A percentile compares a stretch with the other conserved stretches of the same genome.
Evolutionary conservation across 2,888 invertebrate genomes (phyloP).

Genomic region (Eilema depressum): DNA sequence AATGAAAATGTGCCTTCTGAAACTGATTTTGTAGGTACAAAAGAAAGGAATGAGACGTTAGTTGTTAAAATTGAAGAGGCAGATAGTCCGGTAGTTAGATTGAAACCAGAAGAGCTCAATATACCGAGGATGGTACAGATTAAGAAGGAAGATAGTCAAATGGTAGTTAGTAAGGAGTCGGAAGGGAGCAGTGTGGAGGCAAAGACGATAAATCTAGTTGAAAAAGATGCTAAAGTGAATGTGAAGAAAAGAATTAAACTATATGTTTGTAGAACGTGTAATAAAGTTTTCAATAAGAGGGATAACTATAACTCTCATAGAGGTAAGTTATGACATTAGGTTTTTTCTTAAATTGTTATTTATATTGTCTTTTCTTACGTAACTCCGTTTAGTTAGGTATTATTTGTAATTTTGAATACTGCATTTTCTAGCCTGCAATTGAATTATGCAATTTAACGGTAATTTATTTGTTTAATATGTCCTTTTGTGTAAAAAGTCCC

Average conservation of each 20-base stretch:
- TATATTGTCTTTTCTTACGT: no score
- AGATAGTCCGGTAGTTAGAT: constrained; percentile 1
- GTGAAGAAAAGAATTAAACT: constrained; percentile 57
- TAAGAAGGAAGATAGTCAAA: background rate
- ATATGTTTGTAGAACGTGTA: constrained; percentile 72
- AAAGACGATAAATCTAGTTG: constrained; percentile 50
- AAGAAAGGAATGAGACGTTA: constrained; percentile 1
- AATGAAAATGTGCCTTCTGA: constrained; percentile 9
- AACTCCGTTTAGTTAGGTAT: no score
- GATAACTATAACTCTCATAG: constrained; percentile 79
- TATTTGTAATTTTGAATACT: no score
- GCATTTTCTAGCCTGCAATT: no score
- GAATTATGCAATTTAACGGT: no score
- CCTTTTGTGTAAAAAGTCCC: no score
- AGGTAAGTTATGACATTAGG: constrained; percentile 66
- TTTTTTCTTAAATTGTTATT: no score
- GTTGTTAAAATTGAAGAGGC: constrained; percentile 13
- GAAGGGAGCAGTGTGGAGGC: background rate
- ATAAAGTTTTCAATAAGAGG: constrained; percentile 76
- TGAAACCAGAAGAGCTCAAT: background rate
- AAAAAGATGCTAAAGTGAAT: constrained; percentile 43
- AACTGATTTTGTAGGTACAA: background rate
- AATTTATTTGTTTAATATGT: no score
- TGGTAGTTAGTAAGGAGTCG: constrained; percentile 6
- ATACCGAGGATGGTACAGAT: no score